Conservation (phyloP, 2,888 invertebrate genomes). For the Anorthoa munda region DNA sequence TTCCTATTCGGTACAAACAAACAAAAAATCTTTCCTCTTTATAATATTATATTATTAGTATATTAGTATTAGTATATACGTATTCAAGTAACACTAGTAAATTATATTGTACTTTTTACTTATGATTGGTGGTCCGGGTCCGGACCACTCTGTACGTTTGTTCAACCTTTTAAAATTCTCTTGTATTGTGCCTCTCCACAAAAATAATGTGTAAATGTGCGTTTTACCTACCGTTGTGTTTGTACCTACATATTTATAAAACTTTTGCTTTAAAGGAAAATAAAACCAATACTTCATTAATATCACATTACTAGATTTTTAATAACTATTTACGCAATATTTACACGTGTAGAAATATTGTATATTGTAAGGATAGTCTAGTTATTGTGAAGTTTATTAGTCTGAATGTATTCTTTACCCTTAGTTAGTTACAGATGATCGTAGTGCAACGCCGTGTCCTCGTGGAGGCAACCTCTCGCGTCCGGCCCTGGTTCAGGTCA, state of each 20-base stretch:
- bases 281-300: constrained; percentile 35
- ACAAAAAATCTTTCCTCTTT: too few relatives aligned
- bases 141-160: too few relatives aligned
- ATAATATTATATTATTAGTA: too few relatives aligned
- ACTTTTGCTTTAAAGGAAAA: constrained; percentile 35
- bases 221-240: constrained; percentile 20
- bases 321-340: constrained; percentile 1
- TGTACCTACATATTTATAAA: background rate
- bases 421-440: background rate
- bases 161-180: constrained; percentile 23
- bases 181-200: background rate
- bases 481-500: too few relatives aligned
- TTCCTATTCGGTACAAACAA: too few relatives aligned
- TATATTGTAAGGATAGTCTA: background rate
- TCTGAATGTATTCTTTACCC: background rate
- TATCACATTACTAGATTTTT: constrained; percentile 21
- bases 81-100: too few relatives aligned
- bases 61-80: too few relatives aligned
- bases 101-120: too few relatives aligned
- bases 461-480: too few relatives aligned
- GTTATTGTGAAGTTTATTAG: background rate
- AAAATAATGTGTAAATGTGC: constrained; percentile 7
- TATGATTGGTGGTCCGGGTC: too few relatives aligned
- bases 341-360: constrained; percentile 31
- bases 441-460: too few relatives aligned